A percentile compares a stretch with the other conserved stretches of the same genome.
Conservation (phyloP, 2,113 vertebrate species). For the Bubalus kerabau region DNA sequence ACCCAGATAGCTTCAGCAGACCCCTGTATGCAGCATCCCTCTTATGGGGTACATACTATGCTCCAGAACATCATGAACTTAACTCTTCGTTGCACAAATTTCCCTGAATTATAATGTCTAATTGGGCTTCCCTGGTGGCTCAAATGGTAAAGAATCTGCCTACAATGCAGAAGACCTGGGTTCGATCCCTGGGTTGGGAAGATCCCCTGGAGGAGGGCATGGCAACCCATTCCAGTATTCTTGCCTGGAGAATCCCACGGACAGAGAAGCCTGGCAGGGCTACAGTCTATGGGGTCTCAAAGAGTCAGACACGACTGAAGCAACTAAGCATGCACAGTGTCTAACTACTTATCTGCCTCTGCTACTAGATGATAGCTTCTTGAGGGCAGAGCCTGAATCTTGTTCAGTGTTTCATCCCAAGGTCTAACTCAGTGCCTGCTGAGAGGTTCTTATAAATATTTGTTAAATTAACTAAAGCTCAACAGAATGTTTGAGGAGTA, state of each 20-base stretch:
- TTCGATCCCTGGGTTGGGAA: background rate
- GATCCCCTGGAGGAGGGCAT: background rate
- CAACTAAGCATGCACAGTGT: fast-evolving
- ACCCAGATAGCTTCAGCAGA: background rate
- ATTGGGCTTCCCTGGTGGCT: background rate
- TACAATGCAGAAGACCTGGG: background rate
- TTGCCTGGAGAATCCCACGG: background rate
- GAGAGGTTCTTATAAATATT: background rate
- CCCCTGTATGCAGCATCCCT: background rate
- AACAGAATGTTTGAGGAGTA: background rate
- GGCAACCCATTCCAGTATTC: background rate
- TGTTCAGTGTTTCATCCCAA: background rate
- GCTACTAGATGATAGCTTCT: background rate
- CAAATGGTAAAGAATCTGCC: background rate
- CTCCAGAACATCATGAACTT: background rate
- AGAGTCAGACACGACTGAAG: background rate
- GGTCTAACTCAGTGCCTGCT: background rate
- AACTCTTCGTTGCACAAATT: background rate
- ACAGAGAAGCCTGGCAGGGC: background rate
- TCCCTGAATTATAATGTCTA: background rate
- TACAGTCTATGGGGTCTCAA: background rate
- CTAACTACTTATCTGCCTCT: background rate
- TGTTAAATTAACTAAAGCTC: background rate
- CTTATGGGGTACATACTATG: background rate
- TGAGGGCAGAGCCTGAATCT: background rate